A percentile compares a stretch with the other conserved stretches of the same genome.
Evolutionary conservation across 2,113 vertebrate species (phyloP).

Genomic region (Callospermophilus lateralis): DNA sequence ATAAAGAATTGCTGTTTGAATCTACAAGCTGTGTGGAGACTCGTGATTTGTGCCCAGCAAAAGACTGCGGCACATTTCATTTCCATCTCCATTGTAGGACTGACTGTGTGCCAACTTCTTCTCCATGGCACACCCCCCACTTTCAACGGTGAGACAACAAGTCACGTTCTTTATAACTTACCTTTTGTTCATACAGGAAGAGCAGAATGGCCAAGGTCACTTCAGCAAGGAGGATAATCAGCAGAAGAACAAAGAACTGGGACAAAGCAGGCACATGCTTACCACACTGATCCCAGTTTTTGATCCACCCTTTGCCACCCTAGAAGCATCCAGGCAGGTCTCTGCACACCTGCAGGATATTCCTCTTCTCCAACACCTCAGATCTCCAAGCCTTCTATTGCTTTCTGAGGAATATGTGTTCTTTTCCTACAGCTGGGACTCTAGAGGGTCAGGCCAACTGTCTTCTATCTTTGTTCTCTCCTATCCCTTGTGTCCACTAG

Average conservation of each 20-base stretch:
- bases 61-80: too few relatives aligned
- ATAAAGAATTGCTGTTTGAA: too few relatives aligned
- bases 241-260: constrained; percentile 93
- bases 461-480: neutral
- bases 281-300: neutral
- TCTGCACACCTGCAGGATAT: rapidly evolving
- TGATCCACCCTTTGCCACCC: neutral
- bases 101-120: neutral
- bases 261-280: constrained; percentile 56
- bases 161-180: constrained; percentile 69
- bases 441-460: neutral
- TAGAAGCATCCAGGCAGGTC: neutral
- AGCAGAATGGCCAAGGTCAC: constrained; percentile 89
- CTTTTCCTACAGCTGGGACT: neutral
- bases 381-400: neutral
- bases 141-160: neutral
- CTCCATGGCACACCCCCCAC: neutral
- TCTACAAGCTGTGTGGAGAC: too few relatives aligned
- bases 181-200: constrained; percentile 88
- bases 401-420: neutral
- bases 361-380: neutral
- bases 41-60: too few relatives aligned
- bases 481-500: neutral
- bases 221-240: constrained; percentile 92
- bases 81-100: neutral